Percentiles rank a stretch among this genome's conserved stretches.
Conservation (phyloP, 1,140 invertebrate genomes). For the Apocrypta bakeri region DNA sequence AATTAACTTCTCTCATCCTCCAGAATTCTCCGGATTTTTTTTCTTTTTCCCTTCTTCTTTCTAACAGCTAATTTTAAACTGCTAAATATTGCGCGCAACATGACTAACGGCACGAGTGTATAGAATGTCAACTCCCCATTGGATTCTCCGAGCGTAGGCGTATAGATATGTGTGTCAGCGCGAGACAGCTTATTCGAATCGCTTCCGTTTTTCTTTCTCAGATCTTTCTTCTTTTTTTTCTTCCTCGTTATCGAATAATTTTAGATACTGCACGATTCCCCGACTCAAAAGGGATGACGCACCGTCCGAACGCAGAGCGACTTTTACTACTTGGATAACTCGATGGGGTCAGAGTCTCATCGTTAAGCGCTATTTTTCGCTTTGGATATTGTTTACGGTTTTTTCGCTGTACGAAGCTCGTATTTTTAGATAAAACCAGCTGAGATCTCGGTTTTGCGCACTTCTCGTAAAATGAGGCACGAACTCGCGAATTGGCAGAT, state of each 20-base stretch:
- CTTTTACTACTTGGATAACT: slow-evolving; percentile 21
- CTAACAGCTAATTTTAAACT: slow-evolving; percentile 7
- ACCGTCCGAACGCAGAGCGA: neutral
- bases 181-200: slow-evolving; percentile 1
- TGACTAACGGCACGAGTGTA: neutral
- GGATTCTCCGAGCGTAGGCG: neutral
- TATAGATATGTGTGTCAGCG: neutral
- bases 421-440: too few relatives aligned
- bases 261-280: slow-evolving; percentile 31
- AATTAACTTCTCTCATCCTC: neutral
- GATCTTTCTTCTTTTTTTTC: neutral
- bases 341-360: too few relatives aligned
- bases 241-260: slow-evolving; percentile 26
- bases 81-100: slow-evolving; percentile 4
- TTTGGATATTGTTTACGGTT: too few relatives aligned
- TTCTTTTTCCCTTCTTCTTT: neutral
- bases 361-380: neutral
- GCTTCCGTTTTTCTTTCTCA: neutral
- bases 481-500: too few relatives aligned
- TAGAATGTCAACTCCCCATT: slow-evolving; percentile 1
- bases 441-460: too few relatives aligned
- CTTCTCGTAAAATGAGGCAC: too few relatives aligned
- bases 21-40: neutral
- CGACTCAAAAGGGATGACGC: neutral
- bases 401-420: too few relatives aligned